phyloP scores from a whole-genome alignment of 2,797 vertebrate species.

The Brachyalestes nurse region DNA sequence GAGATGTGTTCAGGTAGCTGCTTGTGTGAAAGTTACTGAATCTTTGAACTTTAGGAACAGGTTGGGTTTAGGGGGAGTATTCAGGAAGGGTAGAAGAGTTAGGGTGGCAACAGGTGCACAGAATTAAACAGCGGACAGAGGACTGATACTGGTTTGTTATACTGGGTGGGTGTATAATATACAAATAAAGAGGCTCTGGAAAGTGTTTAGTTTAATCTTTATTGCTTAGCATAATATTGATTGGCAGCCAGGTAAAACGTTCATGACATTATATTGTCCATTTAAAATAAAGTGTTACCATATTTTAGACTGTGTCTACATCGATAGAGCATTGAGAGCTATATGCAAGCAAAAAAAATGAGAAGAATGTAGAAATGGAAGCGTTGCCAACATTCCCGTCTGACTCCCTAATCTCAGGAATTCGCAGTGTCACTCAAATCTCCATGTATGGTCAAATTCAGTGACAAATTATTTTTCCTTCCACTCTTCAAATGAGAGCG shows the following conservation, averaged over 20 bases:
- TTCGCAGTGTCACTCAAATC: slow-evolving; percentile 35
- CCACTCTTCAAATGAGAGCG: neutral
- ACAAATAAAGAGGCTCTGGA: too few relatives aligned
- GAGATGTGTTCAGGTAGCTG: too few relatives aligned
- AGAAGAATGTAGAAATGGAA: slow-evolving; percentile 37
- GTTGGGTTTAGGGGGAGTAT: too few relatives aligned
- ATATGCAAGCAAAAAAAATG: slow-evolving; percentile 4
- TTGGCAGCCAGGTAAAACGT: neutral
- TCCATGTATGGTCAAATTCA: slow-evolving; percentile 32
- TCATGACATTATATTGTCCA: neutral
- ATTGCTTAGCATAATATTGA: neutral
- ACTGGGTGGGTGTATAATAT: too few relatives aligned
- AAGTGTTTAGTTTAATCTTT: neutral
- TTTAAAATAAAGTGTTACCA: neutral
- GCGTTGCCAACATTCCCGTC: slow-evolving; percentile 20
- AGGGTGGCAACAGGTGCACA: too few relatives aligned
- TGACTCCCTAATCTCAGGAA: slow-evolving; percentile 31
- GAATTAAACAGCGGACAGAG: too few relatives aligned
- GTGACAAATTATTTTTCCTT: slow-evolving; percentile 27
- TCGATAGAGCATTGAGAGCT: slow-evolving; percentile 8
- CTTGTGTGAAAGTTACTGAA: too few relatives aligned
- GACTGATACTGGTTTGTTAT: too few relatives aligned
- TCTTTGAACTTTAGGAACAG: too few relatives aligned
- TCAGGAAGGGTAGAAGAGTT: too few relatives aligned
- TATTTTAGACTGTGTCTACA: neutral